Conservation (phyloP, 2,113 vertebrate species). For the Typhlomys cinereus region DNA sequence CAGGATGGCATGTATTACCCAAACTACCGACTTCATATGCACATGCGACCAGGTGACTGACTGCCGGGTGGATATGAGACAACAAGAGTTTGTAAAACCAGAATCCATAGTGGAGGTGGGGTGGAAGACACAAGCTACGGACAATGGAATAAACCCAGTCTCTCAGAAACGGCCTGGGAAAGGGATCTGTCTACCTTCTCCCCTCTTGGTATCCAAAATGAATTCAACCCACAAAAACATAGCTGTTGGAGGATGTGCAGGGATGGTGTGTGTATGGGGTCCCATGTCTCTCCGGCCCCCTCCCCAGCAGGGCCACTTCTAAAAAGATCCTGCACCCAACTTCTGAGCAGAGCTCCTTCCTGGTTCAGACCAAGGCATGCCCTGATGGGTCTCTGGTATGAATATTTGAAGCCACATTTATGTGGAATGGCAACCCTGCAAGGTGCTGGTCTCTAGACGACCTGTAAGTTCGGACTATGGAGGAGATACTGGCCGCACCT, state of each 20-base stretch:
- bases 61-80: neutral
- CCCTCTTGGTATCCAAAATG: neutral
- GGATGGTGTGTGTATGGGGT: neutral
- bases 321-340: neutral
- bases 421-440: neutral
- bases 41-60: neutral
- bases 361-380: neutral
- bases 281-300: neutral
- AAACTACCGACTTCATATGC: neutral
- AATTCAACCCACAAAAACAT: neutral
- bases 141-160: neutral
- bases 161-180: neutral
- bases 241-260: neutral
- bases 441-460: neutral
- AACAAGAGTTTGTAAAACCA: neutral
- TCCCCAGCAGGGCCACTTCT: neutral
- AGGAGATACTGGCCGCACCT: neutral
- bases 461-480: neutral
- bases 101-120: neutral
- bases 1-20: neutral
- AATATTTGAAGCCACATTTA: neutral
- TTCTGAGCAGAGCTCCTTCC: neutral
- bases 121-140: rapidly evolving
- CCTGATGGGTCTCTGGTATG: neutral
- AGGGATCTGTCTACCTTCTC: neutral